These are phyloP conservation scores for Tor tambroides DNA, from an alignment of 2,113 vertebrate species.

Conservation along the genomic window DNA sequence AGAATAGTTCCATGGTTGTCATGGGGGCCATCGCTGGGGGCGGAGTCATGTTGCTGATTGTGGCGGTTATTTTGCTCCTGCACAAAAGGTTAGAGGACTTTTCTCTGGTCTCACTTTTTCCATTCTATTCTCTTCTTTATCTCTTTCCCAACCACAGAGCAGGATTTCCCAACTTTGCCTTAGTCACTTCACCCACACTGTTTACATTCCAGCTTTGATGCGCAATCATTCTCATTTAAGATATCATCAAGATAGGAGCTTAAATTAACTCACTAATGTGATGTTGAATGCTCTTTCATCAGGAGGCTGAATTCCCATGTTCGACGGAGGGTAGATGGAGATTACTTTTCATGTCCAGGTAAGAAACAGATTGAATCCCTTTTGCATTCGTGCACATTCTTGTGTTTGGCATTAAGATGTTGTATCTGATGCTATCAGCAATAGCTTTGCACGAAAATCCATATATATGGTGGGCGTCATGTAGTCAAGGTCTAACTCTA, in stretches of 20 bases:
- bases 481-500: not conserved
- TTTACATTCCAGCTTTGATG: slow-evolving; percentile 54
- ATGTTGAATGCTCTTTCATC: slow-evolving; percentile 61
- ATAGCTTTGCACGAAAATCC: not conserved
- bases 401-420: not conserved
- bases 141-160: slow-evolving; percentile 46
- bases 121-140: slow-evolving; percentile 33
- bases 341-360: slow-evolving; percentile 92
- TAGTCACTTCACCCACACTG: slow-evolving; percentile 34
- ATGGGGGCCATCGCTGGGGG: slow-evolving; percentile 72
- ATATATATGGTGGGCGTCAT: not conserved
- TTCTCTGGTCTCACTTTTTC: slow-evolving; percentile 39
- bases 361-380: slow-evolving; percentile 31
- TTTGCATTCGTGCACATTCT: not conserved
- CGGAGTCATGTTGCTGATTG: slow-evolving; percentile 73
- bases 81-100: slow-evolving; percentile 76
- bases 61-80: slow-evolving; percentile 76
- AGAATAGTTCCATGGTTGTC: slow-evolving; percentile 76
- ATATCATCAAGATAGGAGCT: slow-evolving; percentile 8
- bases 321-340: slow-evolving; percentile 83
- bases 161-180: slow-evolving; percentile 26
- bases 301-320: slow-evolving; percentile 79
- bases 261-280: slow-evolving; percentile 32
- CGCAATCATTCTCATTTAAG: slow-evolving; percentile 24
- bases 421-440: not conserved